Conservation (phyloP, 2,797 vertebrate genomes). For the Pteronotus mesoamericanus region DNA sequence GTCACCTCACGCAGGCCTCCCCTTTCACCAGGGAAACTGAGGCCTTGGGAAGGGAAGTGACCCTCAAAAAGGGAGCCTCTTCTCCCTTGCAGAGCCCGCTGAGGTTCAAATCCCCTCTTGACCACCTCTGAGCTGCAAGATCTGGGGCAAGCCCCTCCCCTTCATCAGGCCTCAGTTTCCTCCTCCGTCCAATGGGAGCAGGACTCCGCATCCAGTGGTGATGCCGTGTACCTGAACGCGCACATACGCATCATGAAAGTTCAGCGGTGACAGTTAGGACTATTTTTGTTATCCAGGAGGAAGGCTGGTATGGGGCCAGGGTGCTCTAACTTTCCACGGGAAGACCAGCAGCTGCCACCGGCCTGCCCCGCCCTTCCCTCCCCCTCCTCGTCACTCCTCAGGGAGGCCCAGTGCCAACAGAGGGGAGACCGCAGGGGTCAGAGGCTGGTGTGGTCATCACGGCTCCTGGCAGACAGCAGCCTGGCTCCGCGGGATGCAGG, state of each 20-base stretch:
- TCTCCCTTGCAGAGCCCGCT: background rate
- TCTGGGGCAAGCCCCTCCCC: background rate
- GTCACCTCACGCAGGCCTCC: background rate
- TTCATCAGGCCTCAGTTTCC: background rate
- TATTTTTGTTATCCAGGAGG: background rate
- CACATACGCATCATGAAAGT: accelerated
- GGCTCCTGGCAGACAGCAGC: background rate
- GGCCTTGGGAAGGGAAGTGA: background rate
- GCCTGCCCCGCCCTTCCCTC: background rate
- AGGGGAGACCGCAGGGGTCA: background rate
- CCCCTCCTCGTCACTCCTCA: background rate
- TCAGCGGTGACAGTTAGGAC: accelerated
- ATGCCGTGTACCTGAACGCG: background rate
- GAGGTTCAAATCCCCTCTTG: background rate
- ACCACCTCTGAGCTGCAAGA: background rate
- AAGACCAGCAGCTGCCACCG: background rate
- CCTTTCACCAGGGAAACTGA: background rate
- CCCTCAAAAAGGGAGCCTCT: background rate
- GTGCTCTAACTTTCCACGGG: background rate
- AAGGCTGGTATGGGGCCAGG: accelerated
- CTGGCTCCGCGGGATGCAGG: background rate
- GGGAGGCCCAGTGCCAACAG: background rate
- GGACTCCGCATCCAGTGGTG: background rate
- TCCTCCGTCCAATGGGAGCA: background rate
- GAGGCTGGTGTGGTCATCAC: background rate